Evolutionary conservation across 2,113 vertebrate species (phyloP).

Genomic region (Pampusana beccarii): DNA sequence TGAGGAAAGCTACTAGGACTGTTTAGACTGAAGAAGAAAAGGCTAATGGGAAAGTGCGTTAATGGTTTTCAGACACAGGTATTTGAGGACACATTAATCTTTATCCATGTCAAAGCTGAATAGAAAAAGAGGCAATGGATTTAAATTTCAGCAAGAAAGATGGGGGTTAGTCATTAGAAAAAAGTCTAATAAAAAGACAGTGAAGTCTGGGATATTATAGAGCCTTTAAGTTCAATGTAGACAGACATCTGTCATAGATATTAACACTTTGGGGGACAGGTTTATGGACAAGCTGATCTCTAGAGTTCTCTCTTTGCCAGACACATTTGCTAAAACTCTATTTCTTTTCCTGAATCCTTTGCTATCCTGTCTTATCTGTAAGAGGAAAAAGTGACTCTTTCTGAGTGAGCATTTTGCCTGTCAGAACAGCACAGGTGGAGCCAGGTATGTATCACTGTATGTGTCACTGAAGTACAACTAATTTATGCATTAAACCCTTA

Average conservation of each 20-base stretch:
- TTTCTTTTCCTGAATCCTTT: background rate
- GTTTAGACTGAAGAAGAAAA: background rate
- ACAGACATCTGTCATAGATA: background rate
- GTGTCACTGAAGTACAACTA: background rate
- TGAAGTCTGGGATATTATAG: background rate
- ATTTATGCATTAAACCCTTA: background rate
- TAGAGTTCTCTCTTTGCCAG: background rate
- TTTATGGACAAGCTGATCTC: background rate
- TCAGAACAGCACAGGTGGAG: background rate
- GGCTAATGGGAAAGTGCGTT: background rate
- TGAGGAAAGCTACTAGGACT: background rate
- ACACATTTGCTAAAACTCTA: background rate
- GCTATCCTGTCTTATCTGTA: background rate
- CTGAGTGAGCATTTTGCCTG: background rate
- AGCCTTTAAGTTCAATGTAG: background rate
- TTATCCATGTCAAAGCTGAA: background rate
- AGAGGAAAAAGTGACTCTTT: background rate
- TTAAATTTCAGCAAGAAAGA: constrained; percentile 1
- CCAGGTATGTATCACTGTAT: background rate
- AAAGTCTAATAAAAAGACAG: background rate
- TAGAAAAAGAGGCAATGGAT: background rate
- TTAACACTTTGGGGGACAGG: background rate
- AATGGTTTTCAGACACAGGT: background rate
- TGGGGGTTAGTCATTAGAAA: background rate
- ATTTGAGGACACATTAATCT: background rate